Conservation (phyloP, 2,888 invertebrate species). For the Drosophila merina region DNA sequence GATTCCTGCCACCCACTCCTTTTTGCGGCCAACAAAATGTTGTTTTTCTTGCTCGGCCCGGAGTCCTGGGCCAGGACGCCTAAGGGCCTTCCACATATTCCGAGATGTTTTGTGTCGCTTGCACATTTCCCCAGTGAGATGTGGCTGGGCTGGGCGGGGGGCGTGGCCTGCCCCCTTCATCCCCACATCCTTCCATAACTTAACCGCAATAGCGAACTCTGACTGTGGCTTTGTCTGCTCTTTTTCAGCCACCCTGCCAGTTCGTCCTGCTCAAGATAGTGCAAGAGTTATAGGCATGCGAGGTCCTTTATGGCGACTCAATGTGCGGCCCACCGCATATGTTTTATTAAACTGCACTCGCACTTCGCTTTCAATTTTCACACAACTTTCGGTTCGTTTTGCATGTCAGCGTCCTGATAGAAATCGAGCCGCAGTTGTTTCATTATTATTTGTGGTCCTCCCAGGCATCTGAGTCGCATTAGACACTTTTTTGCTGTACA, state of each 20-base stretch:
- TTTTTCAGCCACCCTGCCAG: conserved; percentile 50
- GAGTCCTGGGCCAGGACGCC: conserved; percentile 32
- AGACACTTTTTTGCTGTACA: too few relatives aligned
- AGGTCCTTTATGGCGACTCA: conserved; percentile 26
- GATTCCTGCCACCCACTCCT: conserved; percentile 21
- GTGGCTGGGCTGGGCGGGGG: conserved; percentile 46
- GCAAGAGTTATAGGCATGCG: conserved; percentile 75
- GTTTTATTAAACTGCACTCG: conserved; percentile 74
- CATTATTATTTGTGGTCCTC: conserved; percentile 8
- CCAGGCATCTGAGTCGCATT: not conserved
- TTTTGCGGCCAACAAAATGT: conserved; percentile 48
- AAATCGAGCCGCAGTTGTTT: conserved; percentile 24
- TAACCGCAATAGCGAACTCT: conserved; percentile 59
- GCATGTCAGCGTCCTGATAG: conserved; percentile 26
- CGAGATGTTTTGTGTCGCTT: conserved; percentile 71
- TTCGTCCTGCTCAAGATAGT: conserved; percentile 60
- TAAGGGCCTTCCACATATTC: conserved; percentile 43
- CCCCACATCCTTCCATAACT: conserved; percentile 57
- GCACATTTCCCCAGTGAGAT: conserved; percentile 63
- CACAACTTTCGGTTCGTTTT: conserved; percentile 52
- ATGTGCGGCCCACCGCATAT: conserved; percentile 61
- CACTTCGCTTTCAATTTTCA: conserved; percentile 79
- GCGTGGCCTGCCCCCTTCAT: conserved; percentile 42
- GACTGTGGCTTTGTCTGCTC: conserved; percentile 78
- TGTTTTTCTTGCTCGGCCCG: conserved; percentile 45